phyloP scores from a whole-genome alignment of 1,140 invertebrate genomes.

The Trachymyrmex cornetzi region DNA sequence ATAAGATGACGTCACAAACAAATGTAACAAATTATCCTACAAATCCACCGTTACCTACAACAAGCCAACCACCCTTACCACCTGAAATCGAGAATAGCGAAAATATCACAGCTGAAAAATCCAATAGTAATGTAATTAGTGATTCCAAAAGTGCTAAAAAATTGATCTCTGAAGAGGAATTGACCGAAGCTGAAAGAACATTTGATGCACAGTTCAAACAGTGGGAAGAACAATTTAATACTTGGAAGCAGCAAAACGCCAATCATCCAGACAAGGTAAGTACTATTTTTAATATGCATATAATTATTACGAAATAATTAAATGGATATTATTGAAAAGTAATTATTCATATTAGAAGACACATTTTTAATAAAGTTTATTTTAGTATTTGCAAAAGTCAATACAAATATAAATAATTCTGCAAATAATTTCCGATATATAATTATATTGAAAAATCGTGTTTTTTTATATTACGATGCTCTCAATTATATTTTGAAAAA shows the following conservation, averaged over 20 bases:
- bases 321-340: neutral
- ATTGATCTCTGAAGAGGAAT: conserved; percentile 83
- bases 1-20: conserved; percentile 65
- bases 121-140: conserved; percentile 70
- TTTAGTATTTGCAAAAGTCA: neutral
- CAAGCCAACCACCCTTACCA: conserved; percentile 86
- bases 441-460: conserved; percentile 5
- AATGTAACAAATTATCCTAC: conserved; percentile 76
- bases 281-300: conserved; percentile 7
- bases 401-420: neutral
- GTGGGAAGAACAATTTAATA: conserved; percentile 94
- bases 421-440: neutral
- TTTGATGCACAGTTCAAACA: conserved; percentile 94
- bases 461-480: conserved; percentile 2
- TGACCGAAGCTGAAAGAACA: conserved; percentile 91
- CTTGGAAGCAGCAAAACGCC: conserved; percentile 94
- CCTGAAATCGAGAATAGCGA: conserved; percentile 76
- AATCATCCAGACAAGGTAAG: conserved; percentile 94
- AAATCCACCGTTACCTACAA: conserved; percentile 73
- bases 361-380: conserved; percentile 26
- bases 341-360: conserved; percentile 2
- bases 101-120: conserved; percentile 62
- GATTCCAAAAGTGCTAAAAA: conserved; percentile 81
- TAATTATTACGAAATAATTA: conserved; percentile 21
- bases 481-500: neutral